Evolutionary conservation across 2,888 invertebrate species (phyloP).

Genomic region (Tachina lurida): DNA sequence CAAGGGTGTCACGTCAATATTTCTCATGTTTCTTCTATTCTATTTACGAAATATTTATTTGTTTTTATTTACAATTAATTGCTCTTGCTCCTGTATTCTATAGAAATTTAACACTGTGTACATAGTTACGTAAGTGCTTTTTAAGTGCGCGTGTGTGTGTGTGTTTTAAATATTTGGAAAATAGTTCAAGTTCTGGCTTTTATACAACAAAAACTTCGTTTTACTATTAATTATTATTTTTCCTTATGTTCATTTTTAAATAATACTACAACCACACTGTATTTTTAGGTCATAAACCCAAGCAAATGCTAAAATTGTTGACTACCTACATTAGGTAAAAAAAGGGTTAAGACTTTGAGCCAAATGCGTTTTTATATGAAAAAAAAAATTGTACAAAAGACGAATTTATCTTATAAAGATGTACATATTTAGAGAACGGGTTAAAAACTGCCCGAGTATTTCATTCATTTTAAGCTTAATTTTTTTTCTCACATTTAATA

Average conservation of each 20-base stretch:
- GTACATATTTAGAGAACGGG: neutral
- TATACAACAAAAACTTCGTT: neutral
- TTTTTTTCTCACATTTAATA: constrained; percentile 43
- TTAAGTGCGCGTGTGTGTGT: neutral
- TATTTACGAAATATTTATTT: constrained; percentile 12
- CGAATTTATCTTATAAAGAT: neutral
- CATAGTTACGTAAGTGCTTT: neutral
- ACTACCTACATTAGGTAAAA: no score
- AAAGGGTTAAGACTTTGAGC: no score
- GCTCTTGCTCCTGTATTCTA: neutral
- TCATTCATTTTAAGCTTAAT: constrained; percentile 40
- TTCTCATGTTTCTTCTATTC: constrained; percentile 1
- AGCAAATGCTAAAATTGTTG: no score
- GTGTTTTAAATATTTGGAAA: neutral
- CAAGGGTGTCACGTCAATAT: constrained; percentile 46
- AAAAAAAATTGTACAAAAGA: neutral
- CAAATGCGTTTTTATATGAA: neutral
- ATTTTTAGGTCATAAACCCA: no score
- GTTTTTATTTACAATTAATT: constrained; percentile 11
- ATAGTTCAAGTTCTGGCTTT: neutral
- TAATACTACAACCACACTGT: no score
- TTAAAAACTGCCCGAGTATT: constrained; percentile 7
- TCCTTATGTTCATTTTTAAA: no score
- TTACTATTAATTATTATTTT: neutral
- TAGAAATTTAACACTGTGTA: neutral